Evolutionary conservation across 2,888 invertebrate genomes (phyloP).

Genomic region (Erynnis tages): DNA sequence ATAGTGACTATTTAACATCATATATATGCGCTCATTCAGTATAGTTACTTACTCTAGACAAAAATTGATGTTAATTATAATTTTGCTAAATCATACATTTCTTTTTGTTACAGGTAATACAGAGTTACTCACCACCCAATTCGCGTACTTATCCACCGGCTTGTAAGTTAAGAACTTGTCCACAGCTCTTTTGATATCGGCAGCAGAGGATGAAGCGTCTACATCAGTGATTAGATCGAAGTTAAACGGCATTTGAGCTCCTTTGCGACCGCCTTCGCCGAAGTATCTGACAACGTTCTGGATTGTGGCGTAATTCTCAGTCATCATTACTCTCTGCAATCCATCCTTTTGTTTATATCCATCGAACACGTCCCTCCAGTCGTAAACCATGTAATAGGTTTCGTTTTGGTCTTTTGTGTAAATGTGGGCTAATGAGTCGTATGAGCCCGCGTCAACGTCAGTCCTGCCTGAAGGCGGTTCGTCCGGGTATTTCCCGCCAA

Average conservation of each 20-base stretch:
- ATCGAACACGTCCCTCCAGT: slow-evolving; percentile 84
- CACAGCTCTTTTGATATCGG: slow-evolving; percentile 81
- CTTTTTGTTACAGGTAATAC: slow-evolving; percentile 9
- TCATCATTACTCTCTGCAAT: slow-evolving; percentile 85
- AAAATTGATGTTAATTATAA: no score
- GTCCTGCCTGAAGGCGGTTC: slow-evolving; percentile 76
- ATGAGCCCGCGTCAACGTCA: slow-evolving; percentile 68
- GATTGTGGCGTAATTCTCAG: slow-evolving; percentile 86
- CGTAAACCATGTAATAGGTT: slow-evolving; percentile 83
- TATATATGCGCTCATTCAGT: no score
- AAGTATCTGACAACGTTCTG: slow-evolving; percentile 84
- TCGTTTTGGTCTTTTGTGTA: slow-evolving; percentile 84
- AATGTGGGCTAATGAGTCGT: slow-evolving; percentile 82
- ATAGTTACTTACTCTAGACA: no score
- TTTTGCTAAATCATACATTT: no score
- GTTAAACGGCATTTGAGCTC: slow-evolving; percentile 90
- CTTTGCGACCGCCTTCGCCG: slow-evolving; percentile 75
- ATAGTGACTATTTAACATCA: no score
- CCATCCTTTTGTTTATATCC: slow-evolving; percentile 73
- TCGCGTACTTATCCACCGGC: slow-evolving; percentile 82
- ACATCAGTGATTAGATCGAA: slow-evolving; percentile 86
- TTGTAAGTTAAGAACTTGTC: slow-evolving; percentile 85
- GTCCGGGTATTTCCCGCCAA: slow-evolving; percentile 72
- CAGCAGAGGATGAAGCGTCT: slow-evolving; percentile 79
- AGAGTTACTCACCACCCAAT: slow-evolving; percentile 87